Percentiles rank a stretch among this genome's conserved stretches.
Evolutionary conservation across 2,113 vertebrate genomes (phyloP).

Genomic region (Gymnogyps californianus): DNA sequence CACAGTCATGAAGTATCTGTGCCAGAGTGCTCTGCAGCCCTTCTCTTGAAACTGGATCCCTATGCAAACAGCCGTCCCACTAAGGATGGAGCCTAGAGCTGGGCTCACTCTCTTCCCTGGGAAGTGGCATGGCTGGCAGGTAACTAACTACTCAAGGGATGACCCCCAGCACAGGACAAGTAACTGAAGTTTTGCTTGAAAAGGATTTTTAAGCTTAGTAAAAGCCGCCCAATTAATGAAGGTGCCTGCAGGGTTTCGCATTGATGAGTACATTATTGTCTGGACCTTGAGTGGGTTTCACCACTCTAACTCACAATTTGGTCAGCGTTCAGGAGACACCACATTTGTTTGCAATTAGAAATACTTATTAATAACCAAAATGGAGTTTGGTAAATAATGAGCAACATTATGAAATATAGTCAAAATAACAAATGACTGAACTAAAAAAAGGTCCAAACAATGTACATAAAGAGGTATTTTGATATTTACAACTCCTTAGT

Average conservation of each 20-base stretch:
- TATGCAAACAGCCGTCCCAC: fast-evolving
- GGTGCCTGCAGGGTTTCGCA: background rate
- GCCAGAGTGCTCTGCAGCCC: background rate
- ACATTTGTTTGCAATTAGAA: background rate
- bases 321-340: fast-evolving
- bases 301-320: background rate
- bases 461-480: no score
- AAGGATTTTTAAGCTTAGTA: background rate
- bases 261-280: background rate
- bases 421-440: background rate
- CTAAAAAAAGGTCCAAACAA: background rate
- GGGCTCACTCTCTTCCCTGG: background rate
- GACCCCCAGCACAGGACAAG: background rate
- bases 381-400: background rate
- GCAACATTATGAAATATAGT: background rate
- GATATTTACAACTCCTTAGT: background rate
- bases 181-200: background rate
- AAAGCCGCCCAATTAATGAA: background rate
- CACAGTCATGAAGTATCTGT: background rate
- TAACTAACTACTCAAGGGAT: background rate
- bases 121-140: background rate
- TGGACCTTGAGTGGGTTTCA: background rate
- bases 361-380: background rate
- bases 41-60: background rate
- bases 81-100: background rate